A percentile compares a stretch with the other conserved stretches of the same genome.
Conservation (phyloP, 2,797 vertebrate genomes). For the Cichlasoma orientale region DNA sequence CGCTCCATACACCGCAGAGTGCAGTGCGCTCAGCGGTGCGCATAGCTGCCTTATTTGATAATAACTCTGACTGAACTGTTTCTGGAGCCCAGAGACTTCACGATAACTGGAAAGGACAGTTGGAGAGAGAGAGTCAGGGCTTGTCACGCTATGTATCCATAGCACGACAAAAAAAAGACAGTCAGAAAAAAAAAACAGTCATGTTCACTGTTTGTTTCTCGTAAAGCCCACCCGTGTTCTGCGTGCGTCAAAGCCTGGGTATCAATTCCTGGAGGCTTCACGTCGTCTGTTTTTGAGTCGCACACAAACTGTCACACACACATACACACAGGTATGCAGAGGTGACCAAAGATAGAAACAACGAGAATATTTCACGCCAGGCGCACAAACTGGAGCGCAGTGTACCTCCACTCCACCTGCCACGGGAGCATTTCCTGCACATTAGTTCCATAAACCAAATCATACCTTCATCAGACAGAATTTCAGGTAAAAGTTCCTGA, state of each 20-base stretch:
- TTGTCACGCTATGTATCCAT: not conserved
- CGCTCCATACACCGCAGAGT: not conserved
- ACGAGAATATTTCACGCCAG: not conserved
- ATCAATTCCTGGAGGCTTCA: conserved; percentile 11
- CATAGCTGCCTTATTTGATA: conserved; percentile 28
- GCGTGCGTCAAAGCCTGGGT: conserved; percentile 51
- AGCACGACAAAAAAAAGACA: not conserved
- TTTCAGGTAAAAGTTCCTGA: not conserved
- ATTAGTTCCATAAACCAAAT: not conserved
- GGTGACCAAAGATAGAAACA: not conserved
- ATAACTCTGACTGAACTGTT: conserved; percentile 29
- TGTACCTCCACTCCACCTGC: not conserved
- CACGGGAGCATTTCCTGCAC: not conserved
- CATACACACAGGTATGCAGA: not conserved
- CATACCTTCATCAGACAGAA: not conserved
- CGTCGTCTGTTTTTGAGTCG: not conserved
- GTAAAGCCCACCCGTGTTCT: conserved; percentile 26
- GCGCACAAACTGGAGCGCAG: not conserved
- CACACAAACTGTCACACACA: not conserved
- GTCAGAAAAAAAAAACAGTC: not conserved
- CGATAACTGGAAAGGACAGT: not conserved
- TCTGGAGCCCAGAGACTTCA: conserved; percentile 11
- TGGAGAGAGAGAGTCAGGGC: not conserved
- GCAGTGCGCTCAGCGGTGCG: conserved; percentile 41
- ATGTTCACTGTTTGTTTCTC: not conserved